Evolutionary conservation across 1,140 invertebrate genomes (phyloP).

Genomic region (Steinernema feltiae): DNA sequence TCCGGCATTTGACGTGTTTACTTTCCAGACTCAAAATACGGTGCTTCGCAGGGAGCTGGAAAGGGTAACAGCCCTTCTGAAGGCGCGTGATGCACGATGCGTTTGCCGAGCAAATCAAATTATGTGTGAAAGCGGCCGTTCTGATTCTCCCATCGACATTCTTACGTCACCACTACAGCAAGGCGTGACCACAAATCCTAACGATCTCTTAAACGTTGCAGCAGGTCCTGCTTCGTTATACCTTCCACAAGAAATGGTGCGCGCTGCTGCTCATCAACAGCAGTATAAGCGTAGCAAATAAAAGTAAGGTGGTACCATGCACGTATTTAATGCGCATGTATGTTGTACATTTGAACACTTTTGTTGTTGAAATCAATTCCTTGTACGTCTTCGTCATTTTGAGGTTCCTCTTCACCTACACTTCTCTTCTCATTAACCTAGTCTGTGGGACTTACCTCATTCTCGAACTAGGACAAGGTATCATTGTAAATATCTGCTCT

Average conservation of each 20-base stretch:
- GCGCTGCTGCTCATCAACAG: neutral
- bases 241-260: neutral
- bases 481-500: neutral
- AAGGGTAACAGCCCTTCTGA: conserved; percentile 32
- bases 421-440: neutral
- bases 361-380: neutral
- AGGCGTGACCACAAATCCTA: neutral
- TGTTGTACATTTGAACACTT: neutral
- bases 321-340: neutral
- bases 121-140: neutral
- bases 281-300: conserved; percentile 9
- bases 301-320: neutral
- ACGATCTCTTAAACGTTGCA: neutral
- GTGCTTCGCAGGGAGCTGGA: conserved; percentile 39
- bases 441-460: neutral
- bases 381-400: too few species aligned
- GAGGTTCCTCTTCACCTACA: neutral
- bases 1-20: conserved; percentile 15
- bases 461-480: neutral
- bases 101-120: conserved; percentile 18
- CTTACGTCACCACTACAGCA: neutral
- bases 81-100: conserved; percentile 31
- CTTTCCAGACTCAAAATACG: conserved; percentile 37
- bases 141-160: neutral
- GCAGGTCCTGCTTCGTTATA: neutral